Base-by-base conservation (phyloP, 1,140 invertebrate genomes). In the Penaeus chinensis region DNA sequence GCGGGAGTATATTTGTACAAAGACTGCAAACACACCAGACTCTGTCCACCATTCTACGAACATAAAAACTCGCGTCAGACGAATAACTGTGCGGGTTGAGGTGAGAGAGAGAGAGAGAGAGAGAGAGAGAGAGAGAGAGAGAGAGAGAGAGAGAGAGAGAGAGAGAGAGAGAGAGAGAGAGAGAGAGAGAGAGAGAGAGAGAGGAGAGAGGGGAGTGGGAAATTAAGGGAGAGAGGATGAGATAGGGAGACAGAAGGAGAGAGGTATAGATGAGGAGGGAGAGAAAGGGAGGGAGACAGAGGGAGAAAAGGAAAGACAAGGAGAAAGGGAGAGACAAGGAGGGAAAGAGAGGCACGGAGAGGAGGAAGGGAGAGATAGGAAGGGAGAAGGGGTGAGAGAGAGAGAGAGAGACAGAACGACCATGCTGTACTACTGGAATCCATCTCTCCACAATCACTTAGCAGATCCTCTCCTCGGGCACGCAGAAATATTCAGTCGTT, bases 301-400 rank as follows among this genome's bases (percentile, higher is more conserved):
- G 10, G 10, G 54, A 54, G 10, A 54, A 11, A 54, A 0, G 10
- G 54, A 54, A 2, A 54, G 54, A 54, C 0, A 54, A 8, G 10
- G 10, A 54, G 54, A 54, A 2, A 54, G 54, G 10, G 54, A 54
- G 54, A 54, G 54, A 24, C 32, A 32, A 32, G 32, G 54, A 77
- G 3, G 16, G 66, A 20, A n/a, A 42, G 74, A 77, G 32, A 77
- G 66, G 18, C 7, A 71, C 37, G n/a, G 32, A 77, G 74, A 77
- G 54, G 54, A 77, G 20, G 3, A 18, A 20, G 32, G 19, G 74
- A 77, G 32, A 77, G 66, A 71, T 10, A 71, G 74, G 19, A 16
- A 77, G 74, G 47, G 74, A 77, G 74, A 77, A 37, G 47, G 32
- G 47, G 74, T 47, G 74, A 77, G 32, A 77, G 27, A 77, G 13